Base-by-base conservation (phyloP, 1,140 invertebrate species). In the Caenorhabditis latens region DNA sequence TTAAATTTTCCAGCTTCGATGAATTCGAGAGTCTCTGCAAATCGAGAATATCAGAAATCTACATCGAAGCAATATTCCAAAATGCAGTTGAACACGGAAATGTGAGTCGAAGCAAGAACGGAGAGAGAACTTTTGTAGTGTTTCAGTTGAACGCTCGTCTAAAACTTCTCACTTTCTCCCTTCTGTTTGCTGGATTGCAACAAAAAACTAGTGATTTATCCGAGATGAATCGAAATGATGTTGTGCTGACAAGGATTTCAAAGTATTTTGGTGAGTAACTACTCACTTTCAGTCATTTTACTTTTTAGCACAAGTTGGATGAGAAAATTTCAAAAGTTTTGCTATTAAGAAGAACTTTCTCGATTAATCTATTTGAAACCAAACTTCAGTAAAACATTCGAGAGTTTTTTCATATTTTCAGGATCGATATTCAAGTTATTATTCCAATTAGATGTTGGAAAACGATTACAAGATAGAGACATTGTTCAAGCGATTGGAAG, bases 81-180 rank as follows among this genome's bases (percentile, higher is more conserved):
- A 79, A 79, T 24, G 43, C 71, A 24, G 71, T 79, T 4, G 71
- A 79, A 24, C 71, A 50, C 19, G 71, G 71, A 79, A 50, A 79
- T 50, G 71, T 79, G 19, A 79, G 46, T 46, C 46, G 2, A 65
- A 14, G 0, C 21, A 65, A 65, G 9, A 4, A 4, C 21, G 21
- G 9, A 19, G 5, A n/a, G 42, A 13, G 8, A 43, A 71, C 16
- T 19, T 46, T 14, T 5, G 8, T 7, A 71, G n/a, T n/a, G 3
- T 79, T 79, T 13, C 71, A 79, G 71, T 8, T 50, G 21, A 79
- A 48, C 46, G 71, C 71, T n/a, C 43, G 71, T 19, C 43, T 79
- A 0, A 79, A 79, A 53, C 46, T 79, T 9, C 71, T 79, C 11
- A 53, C n/a, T 11, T 79, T 79, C 43, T 79, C 71, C 14, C 71